Conservation (phyloP, 2,888 invertebrate species). For the Lepidocyrtoides sp. region DNA sequence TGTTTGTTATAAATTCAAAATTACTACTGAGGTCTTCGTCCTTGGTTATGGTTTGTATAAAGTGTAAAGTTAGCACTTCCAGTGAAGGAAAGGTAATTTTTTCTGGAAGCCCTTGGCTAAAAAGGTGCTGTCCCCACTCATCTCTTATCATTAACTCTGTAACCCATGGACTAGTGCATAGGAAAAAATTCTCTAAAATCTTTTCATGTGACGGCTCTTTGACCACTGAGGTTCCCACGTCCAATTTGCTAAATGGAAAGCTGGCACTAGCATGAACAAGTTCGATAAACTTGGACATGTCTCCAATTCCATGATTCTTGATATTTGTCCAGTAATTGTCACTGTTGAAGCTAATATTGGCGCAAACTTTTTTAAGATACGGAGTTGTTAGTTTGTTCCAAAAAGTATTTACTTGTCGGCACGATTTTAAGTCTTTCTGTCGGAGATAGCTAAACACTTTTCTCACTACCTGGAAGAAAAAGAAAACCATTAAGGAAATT, state of each 20-base stretch:
- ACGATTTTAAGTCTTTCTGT: constrained; percentile 68
- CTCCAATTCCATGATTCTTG: constrained; percentile 79
- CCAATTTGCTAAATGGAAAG: constrained; percentile 79
- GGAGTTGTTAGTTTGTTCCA: constrained; percentile 77
- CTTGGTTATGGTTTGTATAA: constrained; percentile 71
- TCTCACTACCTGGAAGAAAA: constrained; percentile 65
- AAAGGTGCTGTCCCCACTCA: constrained; percentile 78
- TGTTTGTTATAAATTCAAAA: constrained; percentile 72
- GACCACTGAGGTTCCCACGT: constrained; percentile 79
- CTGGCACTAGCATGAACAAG: constrained; percentile 64
- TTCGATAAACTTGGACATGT: constrained; percentile 72
- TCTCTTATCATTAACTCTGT: constrained; percentile 76
- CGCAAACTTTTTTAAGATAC: constrained; percentile 60
- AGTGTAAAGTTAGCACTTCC: constrained; percentile 63
- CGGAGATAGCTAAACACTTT: constrained; percentile 72
- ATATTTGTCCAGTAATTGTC: constrained; percentile 83
- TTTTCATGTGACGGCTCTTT: constrained; percentile 49
- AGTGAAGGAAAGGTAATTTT: constrained; percentile 61
- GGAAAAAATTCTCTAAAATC: constrained; percentile 67
- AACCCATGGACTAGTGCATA: constrained; percentile 53
- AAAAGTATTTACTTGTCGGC: constrained; percentile 71
- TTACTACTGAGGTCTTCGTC: constrained; percentile 53
- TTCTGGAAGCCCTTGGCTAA: constrained; percentile 45
- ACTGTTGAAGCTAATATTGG: constrained; percentile 78
- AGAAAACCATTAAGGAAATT: neutral